These are phyloP conservation scores for Xiphorhynchus erythropygius DNA, from an alignment of 2,797 vertebrate genomes.

Conservation along the genomic window DNA sequence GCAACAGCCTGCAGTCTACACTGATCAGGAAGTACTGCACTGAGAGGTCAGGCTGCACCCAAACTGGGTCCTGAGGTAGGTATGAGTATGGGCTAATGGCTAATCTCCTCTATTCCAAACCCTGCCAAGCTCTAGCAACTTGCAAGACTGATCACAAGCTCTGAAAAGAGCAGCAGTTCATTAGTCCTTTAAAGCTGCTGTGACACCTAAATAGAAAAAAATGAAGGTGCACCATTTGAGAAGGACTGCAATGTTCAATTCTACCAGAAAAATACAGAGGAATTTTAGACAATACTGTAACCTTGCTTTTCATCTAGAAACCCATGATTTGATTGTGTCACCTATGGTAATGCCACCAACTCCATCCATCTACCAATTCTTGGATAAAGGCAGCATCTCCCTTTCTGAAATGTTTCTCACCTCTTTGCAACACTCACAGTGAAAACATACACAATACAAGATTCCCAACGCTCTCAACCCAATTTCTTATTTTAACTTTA, in stretches of 20 bases:
- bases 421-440: not conserved
- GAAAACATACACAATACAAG: slow-evolving; percentile 4
- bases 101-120: not conserved
- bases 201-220: not conserved
- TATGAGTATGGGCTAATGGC: not conserved
- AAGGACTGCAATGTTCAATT: not conserved
- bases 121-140: not conserved
- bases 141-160: not conserved
- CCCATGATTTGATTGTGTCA: not conserved
- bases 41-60: not conserved
- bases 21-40: not conserved
- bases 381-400: not conserved
- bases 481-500: slow-evolving; percentile 48
- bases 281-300: not conserved
- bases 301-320: not conserved
- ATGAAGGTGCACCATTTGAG: not conserved
- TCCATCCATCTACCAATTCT: not conserved
- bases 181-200: not conserved
- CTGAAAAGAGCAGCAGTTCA: not conserved
- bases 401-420: not conserved
- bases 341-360: not conserved
- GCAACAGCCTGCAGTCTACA: not conserved
- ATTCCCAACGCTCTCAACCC: slow-evolving; percentile 14
- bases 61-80: not conserved
- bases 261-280: not conserved